phyloP scores from a whole-genome alignment of 2,113 vertebrate species.

The Hemiscyllium ocellatum region DNA sequence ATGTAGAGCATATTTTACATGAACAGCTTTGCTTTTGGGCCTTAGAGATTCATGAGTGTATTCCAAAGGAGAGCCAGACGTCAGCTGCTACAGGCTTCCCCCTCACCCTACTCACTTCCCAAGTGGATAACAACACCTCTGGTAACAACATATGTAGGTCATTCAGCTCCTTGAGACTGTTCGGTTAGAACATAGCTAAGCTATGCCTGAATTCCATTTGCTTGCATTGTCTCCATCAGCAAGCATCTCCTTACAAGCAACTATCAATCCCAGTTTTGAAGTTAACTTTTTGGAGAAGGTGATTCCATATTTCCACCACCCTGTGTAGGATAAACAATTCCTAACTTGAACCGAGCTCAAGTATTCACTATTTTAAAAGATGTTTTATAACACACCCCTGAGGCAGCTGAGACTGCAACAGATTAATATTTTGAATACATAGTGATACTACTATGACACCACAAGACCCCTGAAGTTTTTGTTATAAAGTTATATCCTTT shows the following conservation, averaged over 20 bases:
- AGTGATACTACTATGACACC: too few species aligned
- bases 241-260: background rate
- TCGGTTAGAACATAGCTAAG: background rate
- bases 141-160: background rate
- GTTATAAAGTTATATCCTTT: too few species aligned
- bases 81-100: background rate
- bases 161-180: background rate
- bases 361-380: too few species aligned
- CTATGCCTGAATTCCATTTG: background rate
- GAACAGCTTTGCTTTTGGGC: background rate
- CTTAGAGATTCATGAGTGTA: background rate
- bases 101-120: background rate
- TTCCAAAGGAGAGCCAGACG: background rate
- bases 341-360: background rate
- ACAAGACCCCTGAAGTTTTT: background rate
- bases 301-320: background rate
- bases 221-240: background rate
- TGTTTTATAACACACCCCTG: too few species aligned
- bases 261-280: background rate
- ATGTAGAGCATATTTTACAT: background rate
- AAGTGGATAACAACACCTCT: background rate
- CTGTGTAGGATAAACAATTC: background rate
- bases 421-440: too few species aligned
- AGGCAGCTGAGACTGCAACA: too few species aligned
- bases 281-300: background rate